These are phyloP conservation scores for Orthosia cruda DNA, from an alignment of 2,888 invertebrate species.

Conservation along the genomic window DNA sequence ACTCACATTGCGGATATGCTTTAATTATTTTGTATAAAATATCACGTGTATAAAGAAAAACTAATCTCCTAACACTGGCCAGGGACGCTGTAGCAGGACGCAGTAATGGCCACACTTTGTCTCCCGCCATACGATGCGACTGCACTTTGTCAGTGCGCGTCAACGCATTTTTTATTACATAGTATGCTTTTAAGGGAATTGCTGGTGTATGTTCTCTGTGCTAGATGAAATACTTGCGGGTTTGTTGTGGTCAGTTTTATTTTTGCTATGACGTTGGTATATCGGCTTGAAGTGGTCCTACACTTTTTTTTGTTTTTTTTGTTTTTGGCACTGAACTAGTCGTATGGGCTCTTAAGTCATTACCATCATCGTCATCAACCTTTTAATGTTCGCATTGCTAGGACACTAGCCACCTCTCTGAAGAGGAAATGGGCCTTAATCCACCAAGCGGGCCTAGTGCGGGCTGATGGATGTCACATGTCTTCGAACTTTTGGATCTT, in stretches of 20 bases:
- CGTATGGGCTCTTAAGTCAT: background rate
- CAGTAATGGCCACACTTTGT: conserved; percentile 67
- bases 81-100: conserved; percentile 39
- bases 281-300: background rate
- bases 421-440: no score
- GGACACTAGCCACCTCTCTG: background rate
- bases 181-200: conserved; percentile 71
- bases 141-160: conserved; percentile 77
- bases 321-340: no score
- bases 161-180: conserved; percentile 79
- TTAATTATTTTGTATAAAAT: conserved; percentile 40
- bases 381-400: no score
- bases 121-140: conserved; percentile 67
- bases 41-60: conserved; percentile 48
- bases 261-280: conserved; percentile 1
- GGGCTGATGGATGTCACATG: no score
- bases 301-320: background rate
- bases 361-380: no score
- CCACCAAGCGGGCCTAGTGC: no score
- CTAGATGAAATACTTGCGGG: conserved; percentile 10
- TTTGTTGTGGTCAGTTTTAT: conserved; percentile 43
- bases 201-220: conserved; percentile 45
- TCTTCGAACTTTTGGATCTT: no score
- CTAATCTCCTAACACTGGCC: conserved; percentile 54
- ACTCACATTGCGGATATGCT: background rate